Conservation (phyloP, 1,140 invertebrate genomes). For the Ceratoteleas bidentatus region DNA sequence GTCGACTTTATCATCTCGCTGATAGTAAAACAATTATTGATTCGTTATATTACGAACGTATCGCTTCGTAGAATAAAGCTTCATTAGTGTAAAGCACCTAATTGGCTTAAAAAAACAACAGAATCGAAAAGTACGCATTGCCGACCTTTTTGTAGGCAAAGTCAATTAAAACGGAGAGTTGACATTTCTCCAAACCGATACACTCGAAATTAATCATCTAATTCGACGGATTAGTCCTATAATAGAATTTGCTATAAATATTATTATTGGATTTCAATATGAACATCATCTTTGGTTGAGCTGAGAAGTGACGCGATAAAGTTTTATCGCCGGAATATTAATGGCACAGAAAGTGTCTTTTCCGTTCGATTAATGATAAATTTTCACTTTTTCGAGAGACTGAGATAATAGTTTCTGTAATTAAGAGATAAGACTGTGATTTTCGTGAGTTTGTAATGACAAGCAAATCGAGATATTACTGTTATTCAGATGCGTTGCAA, state of each 20-base stretch:
- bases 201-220: not conserved
- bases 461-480: too few relatives aligned
- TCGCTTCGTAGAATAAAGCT: too few relatives aligned
- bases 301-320: not conserved
- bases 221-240: not conserved
- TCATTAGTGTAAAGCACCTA: too few relatives aligned
- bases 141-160: too few relatives aligned
- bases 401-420: not conserved
- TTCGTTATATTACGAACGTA: too few relatives aligned
- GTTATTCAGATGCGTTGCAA: too few relatives aligned
- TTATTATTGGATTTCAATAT: constrained; percentile 1
- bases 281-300: not conserved
- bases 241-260: not conserved
- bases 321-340: not conserved
- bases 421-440: not conserved
- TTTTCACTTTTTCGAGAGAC: not conserved
- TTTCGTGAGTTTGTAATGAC: too few relatives aligned
- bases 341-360: not conserved
- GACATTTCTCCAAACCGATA: not conserved
- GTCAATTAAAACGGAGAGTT: not conserved
- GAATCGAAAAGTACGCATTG: too few relatives aligned
- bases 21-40: too few relatives aligned
- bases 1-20: too few relatives aligned
- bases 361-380: not conserved
- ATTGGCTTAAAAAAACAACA: too few relatives aligned